These are phyloP conservation scores for Aphis craccivora DNA, from an alignment of 1,140 invertebrate genomes.

Conservation along the genomic window DNA sequence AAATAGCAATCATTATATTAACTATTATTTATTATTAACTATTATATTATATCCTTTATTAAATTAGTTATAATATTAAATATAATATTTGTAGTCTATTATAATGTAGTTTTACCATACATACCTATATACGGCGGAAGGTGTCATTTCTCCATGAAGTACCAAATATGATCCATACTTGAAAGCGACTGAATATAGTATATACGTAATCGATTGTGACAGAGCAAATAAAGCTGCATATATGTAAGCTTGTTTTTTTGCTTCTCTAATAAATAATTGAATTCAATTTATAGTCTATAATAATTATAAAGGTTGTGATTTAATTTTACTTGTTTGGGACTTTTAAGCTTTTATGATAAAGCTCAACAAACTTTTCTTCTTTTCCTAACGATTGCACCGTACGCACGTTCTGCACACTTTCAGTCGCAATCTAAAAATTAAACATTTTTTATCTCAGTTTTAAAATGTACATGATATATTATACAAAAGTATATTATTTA, in stretches of 20 bases:
- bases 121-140: slow-evolving; percentile 75
- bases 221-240: slow-evolving; percentile 75
- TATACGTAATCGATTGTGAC: slow-evolving; percentile 76
- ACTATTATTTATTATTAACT: too few species aligned
- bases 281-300: not conserved
- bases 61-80: too few species aligned
- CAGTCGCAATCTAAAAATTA: slow-evolving; percentile 73
- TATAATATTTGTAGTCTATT: not conserved
- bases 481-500: not conserved
- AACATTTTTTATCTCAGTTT: not conserved
- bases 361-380: slow-evolving; percentile 72
- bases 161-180: slow-evolving; percentile 78
- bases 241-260: slow-evolving; percentile 70
- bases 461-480: not conserved
- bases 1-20: slow-evolving; percentile 7
- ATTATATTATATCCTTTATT: too few species aligned
- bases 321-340: slow-evolving; percentile 65
- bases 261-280: slow-evolving; percentile 63
- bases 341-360: slow-evolving; percentile 69
- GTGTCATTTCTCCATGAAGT: slow-evolving; percentile 68
- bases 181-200: slow-evolving; percentile 77
- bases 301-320: not conserved
- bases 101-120: not conserved
- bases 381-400: slow-evolving; percentile 78
- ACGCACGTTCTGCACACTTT: slow-evolving; percentile 79